Evolutionary conservation across 2,797 vertebrate species (phyloP), one percentile per base, ranked within the genome.

Genomic region (Phataginus tetradactyla): DNA sequence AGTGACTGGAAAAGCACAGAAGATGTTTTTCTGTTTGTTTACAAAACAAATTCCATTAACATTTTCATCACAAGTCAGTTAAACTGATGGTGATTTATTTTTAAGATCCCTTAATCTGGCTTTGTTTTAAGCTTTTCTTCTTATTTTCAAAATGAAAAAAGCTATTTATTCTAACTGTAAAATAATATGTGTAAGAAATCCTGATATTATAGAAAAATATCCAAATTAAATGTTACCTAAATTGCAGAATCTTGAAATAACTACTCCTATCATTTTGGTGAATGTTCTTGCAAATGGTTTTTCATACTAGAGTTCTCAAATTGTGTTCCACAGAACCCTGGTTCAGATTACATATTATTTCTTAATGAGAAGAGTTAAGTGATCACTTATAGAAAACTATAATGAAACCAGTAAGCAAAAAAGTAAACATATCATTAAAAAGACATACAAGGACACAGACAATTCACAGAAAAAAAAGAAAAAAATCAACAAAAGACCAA

Each of bases 131-230:
- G 23, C 5, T 69, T 91, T 86, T 55, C 12, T 20, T 83, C 27
- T 92, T 81, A 42, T 81, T 95, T 88, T 95, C 51, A 88, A 92
- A 85, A 66, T 49, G 20, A 64, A 85, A 95, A 80, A 69, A 1
- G 17, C 32, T 42, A 88, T 79, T 75, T 91, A 78, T 57, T 94
- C 20, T 63, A 80, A 84, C 15, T 91, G 17, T 91, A 89, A 95
- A 72, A 39, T 69, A 81, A 61, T 55, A 86, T 0, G 29, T 59
- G 10, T 21, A 61, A 95, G 84, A 95, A 90, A n/a, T 84, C 42
- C 27, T 57, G 27, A 78, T 7, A 12, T 80, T 72, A 64, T 4
- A 64, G 68, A 68, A 85, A 95, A 69, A 69, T 45, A 79, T 11
- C 78, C 80, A 81, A 78, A 37, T 11, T 68, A 75, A 68, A 85